These are phyloP conservation scores for Hypomesus transpacificus DNA, from an alignment of 2,113 vertebrate genomes.

Conservation along the genomic window DNA sequence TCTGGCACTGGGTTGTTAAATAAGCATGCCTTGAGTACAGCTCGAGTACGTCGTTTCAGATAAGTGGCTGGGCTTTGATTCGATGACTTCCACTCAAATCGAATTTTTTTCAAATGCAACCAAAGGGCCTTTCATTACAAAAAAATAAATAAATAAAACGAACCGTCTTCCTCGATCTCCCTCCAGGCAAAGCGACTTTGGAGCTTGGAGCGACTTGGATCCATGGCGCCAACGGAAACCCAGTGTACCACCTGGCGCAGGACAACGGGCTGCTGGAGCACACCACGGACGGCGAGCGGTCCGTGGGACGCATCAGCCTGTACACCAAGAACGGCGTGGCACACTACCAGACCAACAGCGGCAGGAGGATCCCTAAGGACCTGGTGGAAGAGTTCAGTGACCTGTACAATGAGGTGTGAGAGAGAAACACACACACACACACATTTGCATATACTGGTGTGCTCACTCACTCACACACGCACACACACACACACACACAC, in stretches of 20 bases:
- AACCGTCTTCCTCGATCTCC: slow-evolving; percentile 14
- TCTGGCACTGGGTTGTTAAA: not conserved
- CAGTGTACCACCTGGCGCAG: slow-evolving; percentile 98
- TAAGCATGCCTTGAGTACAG: not conserved
- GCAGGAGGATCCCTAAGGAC: slow-evolving; percentile 94
- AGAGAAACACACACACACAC: not conserved
- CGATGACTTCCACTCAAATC: too few relatives aligned
- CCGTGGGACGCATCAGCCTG: slow-evolving; percentile 92
- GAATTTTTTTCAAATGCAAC: not conserved
- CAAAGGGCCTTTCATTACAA: too few relatives aligned
- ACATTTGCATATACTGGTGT: not conserved
- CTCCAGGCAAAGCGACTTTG: slow-evolving; percentile 86
- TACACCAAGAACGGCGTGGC: slow-evolving; percentile 97
- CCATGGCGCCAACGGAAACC: slow-evolving; percentile 96
- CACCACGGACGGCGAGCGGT: slow-evolving; percentile 89
- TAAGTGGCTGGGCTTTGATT: too few relatives aligned
- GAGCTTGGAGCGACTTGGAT: slow-evolving; percentile 99
- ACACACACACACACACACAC: not conserved
- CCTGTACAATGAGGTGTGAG: slow-evolving; percentile 93
- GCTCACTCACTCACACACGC: not conserved
- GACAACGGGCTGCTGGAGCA: slow-evolving; percentile 93
- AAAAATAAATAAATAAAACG: not conserved
- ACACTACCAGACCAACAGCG: slow-evolving; percentile 91
- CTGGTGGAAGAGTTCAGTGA: slow-evolving; percentile 99
- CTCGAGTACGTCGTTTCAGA: not conserved